Evolutionary conservation across 2,113 vertebrate genomes (phyloP), one percentile per base, ranked within the genome.

Genomic region (Poecile atricapillus): DNA sequence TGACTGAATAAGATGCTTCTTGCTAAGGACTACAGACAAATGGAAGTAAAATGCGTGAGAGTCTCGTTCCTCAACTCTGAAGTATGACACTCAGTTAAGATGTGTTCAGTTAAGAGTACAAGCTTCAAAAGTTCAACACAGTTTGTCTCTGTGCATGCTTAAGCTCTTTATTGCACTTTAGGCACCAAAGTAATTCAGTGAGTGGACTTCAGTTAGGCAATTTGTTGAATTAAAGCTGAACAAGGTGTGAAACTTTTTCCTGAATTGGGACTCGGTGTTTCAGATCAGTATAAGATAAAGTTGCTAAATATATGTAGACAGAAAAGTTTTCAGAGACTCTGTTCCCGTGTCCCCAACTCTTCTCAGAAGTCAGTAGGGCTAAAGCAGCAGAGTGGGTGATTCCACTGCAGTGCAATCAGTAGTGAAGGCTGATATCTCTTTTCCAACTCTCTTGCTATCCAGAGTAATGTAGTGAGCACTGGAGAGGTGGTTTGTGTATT

Each of bases 21-120:
- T 44, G 65, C 94, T 95, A 94, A 93, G 50, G 37, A 41, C 79
- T 94, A 27, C 46, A 94, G 95, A 95, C 43, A 80, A 90, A 97
- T 87, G 89, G 56, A 83, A 67, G 50, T 85, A 83, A 85, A 87
- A 87, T 33, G 31, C 20, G 31, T 88, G 68, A 96, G 95, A 96
- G 33, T 30, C 37, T 88, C 58, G 83, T 88, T 94, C 77, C 62
- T 85, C 35, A 92, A 16, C 49, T 93, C 60, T 44, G 35, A 93
- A 92, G 53, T 0, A 2, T 55, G 63, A 58, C 37, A 70, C n/a
- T 68, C 63, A 78, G 87, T 88, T 63, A 83, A 90, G 80, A 86
- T 55, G 85, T 92, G 59, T 1, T 75, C 23, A 52, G 52, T 69
- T 86, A 69, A 65, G 47, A 81, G 35, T 75, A 49, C 0, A 4